Evolutionary conservation across 2,113 vertebrate genomes (phyloP), one percentile per base, ranked within the genome.

Genomic region (Copsychus sechellarum): DNA sequence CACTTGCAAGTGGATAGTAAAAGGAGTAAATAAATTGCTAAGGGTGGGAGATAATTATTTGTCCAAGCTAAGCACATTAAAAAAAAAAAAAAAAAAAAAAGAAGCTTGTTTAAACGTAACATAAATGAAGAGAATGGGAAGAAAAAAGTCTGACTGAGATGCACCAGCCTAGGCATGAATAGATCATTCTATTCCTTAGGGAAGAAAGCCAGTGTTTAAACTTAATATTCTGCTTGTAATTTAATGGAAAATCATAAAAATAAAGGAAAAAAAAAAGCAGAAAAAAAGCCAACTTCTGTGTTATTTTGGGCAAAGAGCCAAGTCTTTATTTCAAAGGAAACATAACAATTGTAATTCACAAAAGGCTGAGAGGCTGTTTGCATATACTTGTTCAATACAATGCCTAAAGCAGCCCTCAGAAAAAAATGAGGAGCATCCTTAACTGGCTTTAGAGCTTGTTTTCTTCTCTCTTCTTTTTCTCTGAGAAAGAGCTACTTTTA

Each of bases 281-380:
- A 21, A 21, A 26, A 26, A 77, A 56, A 17, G 28, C 19, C 14
- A 14, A 11, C n/a, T 42, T 87, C 92, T 91, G 48, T 89, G 33
- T 38, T 96, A 50, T 91, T 95, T 92, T 89, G 40, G 90, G 81
- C 92, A 96, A 66, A 80, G 31, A 97, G 57, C 42, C 73, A 94
- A 89, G 81, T 71, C 50, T 96, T 96, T 94, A 90, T 93, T 96
- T 91, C 84, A 96, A 96, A 97, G 7, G 24, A 94, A 96, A 74
- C 65, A 54, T 77, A 93, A 80, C 54, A 90, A 93, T 72, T 91
- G 42, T 72, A 95, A 94, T 40, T 88, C 96, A 83, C 69, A 85
- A 48, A 69, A 93, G 77, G 45, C 8, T 58, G 53, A 53, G 76
- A 94, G 60, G 38, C 17, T 71, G 45, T 54, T 94, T 93, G 79